phyloP scores from a whole-genome alignment of 2,888 invertebrate species.

The Chloroclystis v-ata region DNA sequence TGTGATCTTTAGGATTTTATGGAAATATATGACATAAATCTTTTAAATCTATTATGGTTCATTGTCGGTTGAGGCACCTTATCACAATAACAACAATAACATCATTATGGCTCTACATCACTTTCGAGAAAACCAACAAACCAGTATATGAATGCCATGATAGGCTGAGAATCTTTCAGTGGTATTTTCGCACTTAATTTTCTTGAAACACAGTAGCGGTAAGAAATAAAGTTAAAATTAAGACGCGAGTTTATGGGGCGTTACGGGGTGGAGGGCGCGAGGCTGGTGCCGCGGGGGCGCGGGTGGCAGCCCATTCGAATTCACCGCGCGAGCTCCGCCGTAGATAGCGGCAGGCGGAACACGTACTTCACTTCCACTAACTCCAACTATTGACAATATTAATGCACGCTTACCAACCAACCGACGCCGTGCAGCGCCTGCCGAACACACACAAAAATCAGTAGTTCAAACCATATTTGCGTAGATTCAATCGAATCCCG shows the following conservation, averaged over 20 bases:
- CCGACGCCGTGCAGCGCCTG: slow-evolving; percentile 62
- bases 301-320: slow-evolving; percentile 65
- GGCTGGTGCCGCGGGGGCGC: slow-evolving; percentile 41
- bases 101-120: background rate
- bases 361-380: slow-evolving; percentile 78
- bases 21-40: too few species aligned
- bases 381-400: slow-evolving; percentile 79
- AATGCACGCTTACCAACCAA: slow-evolving; percentile 76
- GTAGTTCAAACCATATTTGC: slow-evolving; percentile 9
- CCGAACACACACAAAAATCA: slow-evolving; percentile 49
- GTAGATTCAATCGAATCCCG: background rate
- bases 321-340: slow-evolving; percentile 73
- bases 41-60: too few species aligned
- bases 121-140: background rate
- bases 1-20: too few species aligned
- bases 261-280: slow-evolving; percentile 64
- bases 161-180: slow-evolving; percentile 59
- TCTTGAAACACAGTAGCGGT: slow-evolving; percentile 70
- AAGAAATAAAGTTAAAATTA: slow-evolving; percentile 78
- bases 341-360: slow-evolving; percentile 78
- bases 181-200: slow-evolving; percentile 76
- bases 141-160: slow-evolving; percentile 33
- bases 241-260: slow-evolving; percentile 78
- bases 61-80: background rate
- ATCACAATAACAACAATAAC: slow-evolving; percentile 6